Evolutionary conservation across 2,888 invertebrate species (phyloP).

Genomic region (Clivina fossor): DNA sequence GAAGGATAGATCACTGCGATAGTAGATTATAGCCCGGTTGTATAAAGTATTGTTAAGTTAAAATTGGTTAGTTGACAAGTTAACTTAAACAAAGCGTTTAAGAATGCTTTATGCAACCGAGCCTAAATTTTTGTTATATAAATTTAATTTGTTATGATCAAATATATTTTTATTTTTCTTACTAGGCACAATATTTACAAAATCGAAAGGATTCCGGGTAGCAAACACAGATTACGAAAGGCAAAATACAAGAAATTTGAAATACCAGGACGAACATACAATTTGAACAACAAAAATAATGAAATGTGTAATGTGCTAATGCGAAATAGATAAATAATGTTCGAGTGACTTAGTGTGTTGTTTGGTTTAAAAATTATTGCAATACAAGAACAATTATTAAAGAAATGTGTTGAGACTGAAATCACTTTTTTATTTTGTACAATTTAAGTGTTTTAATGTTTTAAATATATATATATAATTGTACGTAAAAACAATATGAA

Average conservation of each 20-base stretch:
- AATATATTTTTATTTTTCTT: too few species aligned
- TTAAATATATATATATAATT: constrained; percentile 9
- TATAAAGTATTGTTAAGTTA: too few species aligned
- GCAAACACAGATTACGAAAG: constrained; percentile 62
- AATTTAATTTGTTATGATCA: constrained; percentile 23
- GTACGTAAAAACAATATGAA: constrained; percentile 1
- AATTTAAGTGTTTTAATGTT: constrained; percentile 8
- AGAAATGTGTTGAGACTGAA: constrained; percentile 9
- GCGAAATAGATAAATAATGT: constrained; percentile 16
- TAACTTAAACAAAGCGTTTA: too few species aligned
- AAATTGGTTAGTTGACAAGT: too few species aligned
- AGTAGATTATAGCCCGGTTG: too few species aligned
- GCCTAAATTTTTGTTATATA: constrained; percentile 8
- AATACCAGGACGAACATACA: constrained; percentile 71
- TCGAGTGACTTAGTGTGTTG: constrained; percentile 13
- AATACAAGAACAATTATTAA: background rate
- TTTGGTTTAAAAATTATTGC: too few species aligned
- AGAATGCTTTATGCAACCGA: too few species aligned
- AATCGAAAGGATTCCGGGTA: constrained; percentile 65
- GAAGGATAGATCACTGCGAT: too few species aligned
- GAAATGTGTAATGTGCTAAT: constrained; percentile 67
- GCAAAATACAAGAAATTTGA: constrained; percentile 58
- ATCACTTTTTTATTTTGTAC: constrained; percentile 1
- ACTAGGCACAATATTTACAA: constrained; percentile 66
- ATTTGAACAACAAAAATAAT: constrained; percentile 76